Evolutionary conservation across 1,140 invertebrate species (phyloP).

Genomic region (Ips typographus): DNA sequence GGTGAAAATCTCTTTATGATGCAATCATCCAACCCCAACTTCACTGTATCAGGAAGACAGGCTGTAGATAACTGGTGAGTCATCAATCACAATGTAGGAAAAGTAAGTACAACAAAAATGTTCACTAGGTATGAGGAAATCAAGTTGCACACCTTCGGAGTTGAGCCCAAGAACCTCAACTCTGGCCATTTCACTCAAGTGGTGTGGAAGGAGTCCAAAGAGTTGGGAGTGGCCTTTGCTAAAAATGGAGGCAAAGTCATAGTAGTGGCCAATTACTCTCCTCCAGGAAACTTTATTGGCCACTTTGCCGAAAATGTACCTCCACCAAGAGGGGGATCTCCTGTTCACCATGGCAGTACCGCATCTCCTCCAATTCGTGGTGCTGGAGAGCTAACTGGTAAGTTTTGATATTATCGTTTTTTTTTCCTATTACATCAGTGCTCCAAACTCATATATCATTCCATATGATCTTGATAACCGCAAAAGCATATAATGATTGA

Average conservation of each 20-base stretch:
- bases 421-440: too few species aligned
- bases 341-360: conserved; percentile 31
- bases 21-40: conserved; percentile 62
- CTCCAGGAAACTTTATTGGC: conserved; percentile 66
- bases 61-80: conserved; percentile 71
- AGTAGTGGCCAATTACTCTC: conserved; percentile 70
- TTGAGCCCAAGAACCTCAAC: conserved; percentile 55
- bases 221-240: conserved; percentile 65
- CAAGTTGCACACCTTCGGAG: conserved; percentile 60
- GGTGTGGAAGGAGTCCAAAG: conserved; percentile 63
- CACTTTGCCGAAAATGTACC: conserved; percentile 62
- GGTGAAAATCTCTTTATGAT: conserved; percentile 60
- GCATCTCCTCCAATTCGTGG: not conserved
- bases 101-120: not conserved
- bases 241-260: conserved; percentile 57
- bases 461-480: not conserved
- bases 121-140: conserved; percentile 62
- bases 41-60: conserved; percentile 60
- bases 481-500: conserved; percentile 8
- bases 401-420: not conserved
- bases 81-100: not conserved
- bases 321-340: conserved; percentile 37
- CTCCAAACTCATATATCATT: too few species aligned
- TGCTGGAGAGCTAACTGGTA: not conserved
- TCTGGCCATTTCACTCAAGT: conserved; percentile 63